Base-by-base conservation (phyloP, 2,113 vertebrate genomes). In the Lontra canadensis region DNA sequence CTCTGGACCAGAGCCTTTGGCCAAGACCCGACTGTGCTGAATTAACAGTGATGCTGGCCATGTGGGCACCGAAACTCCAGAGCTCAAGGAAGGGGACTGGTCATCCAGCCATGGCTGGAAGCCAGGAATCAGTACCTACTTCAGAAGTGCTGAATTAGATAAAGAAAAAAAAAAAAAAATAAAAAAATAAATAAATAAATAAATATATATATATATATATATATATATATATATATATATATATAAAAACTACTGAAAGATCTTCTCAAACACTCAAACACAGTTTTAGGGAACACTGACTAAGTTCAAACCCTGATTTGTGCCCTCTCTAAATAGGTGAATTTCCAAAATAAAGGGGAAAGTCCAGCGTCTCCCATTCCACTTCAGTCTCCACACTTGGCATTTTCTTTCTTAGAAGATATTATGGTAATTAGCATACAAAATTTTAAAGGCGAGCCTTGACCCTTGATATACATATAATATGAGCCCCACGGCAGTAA, bases 391-490 rank as follows among this genome's bases (percentile, higher is more conserved):
- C 76, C 57, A 78, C 71, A 23, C 7, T 59, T 55, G 84, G 7
- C 36, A 88, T 95, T 95, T 93, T 95, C 15, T 95, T 80, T 61
- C 80, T 92, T 81, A 78, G 17, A 93, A 87, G 49, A 55, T 79
- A 61, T 2, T 47, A 6, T 14, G 78, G 42, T 59, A 20, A 55
- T 88, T 91, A 36, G 20, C 52, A 42, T 71, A 96, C 93, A 49
- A 65, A 44, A 21, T 55, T 74, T 42, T 82, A 94, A 39, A 82
- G 36, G 36, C 42, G 82, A 88, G 88, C 34, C 36, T 49, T 61
- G 67, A 25, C 49, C 63, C 49, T 63, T 59, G 88, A 13, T 39
- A 8, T 59, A 49, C 7, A 26, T 67, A 59, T 11, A 31, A 29
- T 67, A 79, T 42, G 63, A 90, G 76, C 47, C 42, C 83, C 21